Conservation (phyloP, 1,140 invertebrate genomes). For the Hylaeus volcanicus region DNA sequence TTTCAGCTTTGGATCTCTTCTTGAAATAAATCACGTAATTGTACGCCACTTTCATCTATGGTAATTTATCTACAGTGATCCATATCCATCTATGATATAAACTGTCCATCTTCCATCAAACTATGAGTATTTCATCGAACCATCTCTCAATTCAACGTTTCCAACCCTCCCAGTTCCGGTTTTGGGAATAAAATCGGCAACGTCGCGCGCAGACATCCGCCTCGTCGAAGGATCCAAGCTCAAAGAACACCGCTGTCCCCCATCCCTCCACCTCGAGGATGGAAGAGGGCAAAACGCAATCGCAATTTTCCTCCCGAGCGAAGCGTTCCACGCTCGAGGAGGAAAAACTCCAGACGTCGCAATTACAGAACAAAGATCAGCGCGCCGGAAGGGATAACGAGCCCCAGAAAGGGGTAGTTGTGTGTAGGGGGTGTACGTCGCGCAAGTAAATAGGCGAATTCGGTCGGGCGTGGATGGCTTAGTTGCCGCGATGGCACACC, state of each 20-base stretch:
- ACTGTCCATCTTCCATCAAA: too few relatives aligned
- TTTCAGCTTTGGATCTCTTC: too few relatives aligned
- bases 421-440: constrained; percentile 45
- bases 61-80: too few relatives aligned
- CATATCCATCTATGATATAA: too few relatives aligned
- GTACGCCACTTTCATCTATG: too few relatives aligned
- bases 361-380: constrained; percentile 40
- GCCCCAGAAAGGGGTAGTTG: constrained; percentile 37
- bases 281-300: not conserved
- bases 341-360: constrained; percentile 33
- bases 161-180: too few relatives aligned
- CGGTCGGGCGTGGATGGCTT: constrained; percentile 74
- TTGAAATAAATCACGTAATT: too few relatives aligned
- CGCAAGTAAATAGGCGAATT: constrained; percentile 76
- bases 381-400: constrained; percentile 36
- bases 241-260: not conserved
- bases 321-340: not conserved
- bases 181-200: too few relatives aligned
- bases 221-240: too few relatives aligned
- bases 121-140: too few relatives aligned
- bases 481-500: constrained; percentile 79
- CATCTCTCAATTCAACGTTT: too few relatives aligned
- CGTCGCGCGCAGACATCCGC: too few relatives aligned
- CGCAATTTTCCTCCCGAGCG: constrained; percentile 9
- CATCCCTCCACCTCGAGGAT: not conserved